Evolutionary conservation across 2,797 vertebrate species (phyloP), one percentile per base, ranked within the genome.

Genomic region (Arremon brunneinucha): DNA sequence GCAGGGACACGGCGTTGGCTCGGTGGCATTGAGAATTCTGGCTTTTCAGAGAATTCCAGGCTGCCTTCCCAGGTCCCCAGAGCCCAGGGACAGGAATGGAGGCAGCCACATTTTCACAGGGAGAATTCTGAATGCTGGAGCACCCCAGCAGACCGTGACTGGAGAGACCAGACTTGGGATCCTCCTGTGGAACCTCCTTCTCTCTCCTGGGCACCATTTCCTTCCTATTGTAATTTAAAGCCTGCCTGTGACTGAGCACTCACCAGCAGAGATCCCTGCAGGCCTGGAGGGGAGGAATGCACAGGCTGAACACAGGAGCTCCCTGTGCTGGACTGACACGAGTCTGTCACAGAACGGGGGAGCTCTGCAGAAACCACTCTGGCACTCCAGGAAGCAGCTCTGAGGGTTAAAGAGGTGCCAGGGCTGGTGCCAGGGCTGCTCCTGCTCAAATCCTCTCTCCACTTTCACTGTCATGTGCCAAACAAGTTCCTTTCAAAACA

Each of bases 11-110:
- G 53, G 49, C 24, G 2, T 88, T 23, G 79, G 60, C 14, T 60
- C 8, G 1, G 6, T 1, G 3, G 12, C 2, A 17, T 3, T 3
- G 64, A 32, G 52, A 52, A 47, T 49, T 27, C 19, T 8, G 0
- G 8, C 7, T 69, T 75, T 53, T 4, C 50, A 12, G 64, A 35
- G 52, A 52, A 53, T 46, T 41, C 30, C 1, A 0, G 4, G 52
- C 56, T 62, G 87, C 79, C 49, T 9, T 55, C 30, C 50, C 12
- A 0, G 3, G 12, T 12, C 59, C 65, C 35, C 79, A 30, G 37
- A 27, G 27, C 46, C 19, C 39, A 43, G 20, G 18, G 30, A 55
- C 44, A 62, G 43, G 34, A 37, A 52, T 13, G 5, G 15, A 76
- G 57, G 47, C 21, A 35, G 74, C 20, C 55, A 41, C 60, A 1